Evolutionary conservation across 2,797 vertebrate genomes (phyloP).

Genomic region (Gobionotothen gibberifrons): DNA sequence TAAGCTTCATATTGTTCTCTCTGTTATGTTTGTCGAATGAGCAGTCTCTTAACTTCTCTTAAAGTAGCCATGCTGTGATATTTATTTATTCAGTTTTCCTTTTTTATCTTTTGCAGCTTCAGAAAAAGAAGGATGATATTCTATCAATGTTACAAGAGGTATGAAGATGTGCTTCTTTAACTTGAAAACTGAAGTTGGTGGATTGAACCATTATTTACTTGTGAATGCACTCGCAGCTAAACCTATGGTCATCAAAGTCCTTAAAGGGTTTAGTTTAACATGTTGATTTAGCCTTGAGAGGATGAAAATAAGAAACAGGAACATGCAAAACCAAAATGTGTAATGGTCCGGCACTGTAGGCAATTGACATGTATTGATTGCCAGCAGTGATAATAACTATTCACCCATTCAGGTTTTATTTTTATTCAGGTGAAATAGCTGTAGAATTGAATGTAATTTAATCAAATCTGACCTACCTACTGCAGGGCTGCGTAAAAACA

Average conservation of each 20-base stretch:
- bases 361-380: constrained; percentile 68
- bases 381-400: constrained; percentile 52
- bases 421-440: constrained; percentile 55
- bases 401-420: constrained; percentile 39
- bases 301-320: constrained; percentile 25
- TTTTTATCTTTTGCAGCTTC: constrained; percentile 71
- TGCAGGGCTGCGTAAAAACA: constrained; percentile 41
- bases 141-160: constrained; percentile 86
- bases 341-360: constrained; percentile 57
- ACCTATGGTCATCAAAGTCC: constrained; percentile 56
- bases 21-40: too few relatives aligned
- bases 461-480: constrained; percentile 85
- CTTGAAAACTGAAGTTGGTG: not conserved
- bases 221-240: constrained; percentile 52
- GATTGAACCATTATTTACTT: constrained; percentile 55
- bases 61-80: too few relatives aligned
- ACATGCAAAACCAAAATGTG: constrained; percentile 62
- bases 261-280: constrained; percentile 62
- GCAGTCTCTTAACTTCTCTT: too few relatives aligned
- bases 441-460: constrained; percentile 71
- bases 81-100: not conserved
- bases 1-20: too few relatives aligned
- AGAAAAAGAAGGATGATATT: constrained; percentile 85
- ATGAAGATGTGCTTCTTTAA: constrained; percentile 29
- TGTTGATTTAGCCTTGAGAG: constrained; percentile 36